Base-by-base conservation (phyloP, 64 coral and sea anemone genomes). In the Catalaphyllia jardinei region DNA sequence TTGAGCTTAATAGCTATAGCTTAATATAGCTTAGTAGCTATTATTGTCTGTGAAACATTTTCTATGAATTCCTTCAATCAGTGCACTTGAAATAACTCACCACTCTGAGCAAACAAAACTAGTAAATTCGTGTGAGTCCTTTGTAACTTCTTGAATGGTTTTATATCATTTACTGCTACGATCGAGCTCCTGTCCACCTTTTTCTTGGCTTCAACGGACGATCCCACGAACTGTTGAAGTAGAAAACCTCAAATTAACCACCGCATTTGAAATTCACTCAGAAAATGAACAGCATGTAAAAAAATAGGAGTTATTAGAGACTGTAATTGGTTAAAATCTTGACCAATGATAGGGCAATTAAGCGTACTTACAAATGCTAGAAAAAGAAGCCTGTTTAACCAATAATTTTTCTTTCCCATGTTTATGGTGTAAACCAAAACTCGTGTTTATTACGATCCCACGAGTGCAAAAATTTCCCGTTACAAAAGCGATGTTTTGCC, bases 91-190 rank as follows among this genome's bases (percentile, higher is more conserved):
- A n/a, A n/a, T 24, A 86, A 89, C 93, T 85, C 73, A 99, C 97
- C 97, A 38, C 75, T 87, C 46, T 99, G 80, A 8, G 93, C 78
- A 78, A 99, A 99, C 60, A 99, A 73, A 52, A 99, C 97, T 31
- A 99, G 86, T 52, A 99, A 86, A 95, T 99, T 99, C 20, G 93
- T 99, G 54, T 99, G 93, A 12, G 97, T 99, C 71, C 94, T 82
- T 69, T 93, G 88, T 51, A 99, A 79, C 87, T 99, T 99, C 75
- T 99, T 99, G 72, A 99, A 99, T 18, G 88, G 84, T 86, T 99
- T 99, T 31, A 93, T 77, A 76, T 99, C 97, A 46, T 93, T 79
- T 69, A 96, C 59, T 73, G 93, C 91, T 51, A 93, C 60, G 74
- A 96, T 90, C 67, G 87, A 90, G 29, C 91, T 93, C 79, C 71